A percentile compares a stretch with the other conserved stretches of the same genome.
Conservation (phyloP, 92 coral and sea anemone genomes). For the Bergia sp. region DNA sequence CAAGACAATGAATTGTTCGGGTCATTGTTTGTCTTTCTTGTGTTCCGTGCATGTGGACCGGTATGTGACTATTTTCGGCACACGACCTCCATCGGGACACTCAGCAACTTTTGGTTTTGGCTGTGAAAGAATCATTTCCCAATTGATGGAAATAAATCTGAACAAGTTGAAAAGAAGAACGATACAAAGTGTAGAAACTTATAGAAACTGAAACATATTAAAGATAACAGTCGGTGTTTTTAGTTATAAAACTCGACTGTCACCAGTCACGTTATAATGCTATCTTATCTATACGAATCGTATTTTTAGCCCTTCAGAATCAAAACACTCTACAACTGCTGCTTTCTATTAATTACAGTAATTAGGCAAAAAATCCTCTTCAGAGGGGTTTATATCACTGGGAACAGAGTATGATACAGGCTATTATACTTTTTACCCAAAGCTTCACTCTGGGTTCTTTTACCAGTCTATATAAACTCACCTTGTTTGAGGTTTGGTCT, state of each 20-base stretch:
- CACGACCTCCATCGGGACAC: neutral
- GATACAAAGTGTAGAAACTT: neutral
- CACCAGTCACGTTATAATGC: neutral
- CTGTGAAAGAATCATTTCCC: neutral
- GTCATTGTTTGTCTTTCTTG: neutral
- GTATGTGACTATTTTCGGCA: neutral
- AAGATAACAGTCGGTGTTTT: neutral
- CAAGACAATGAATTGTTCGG: no score
- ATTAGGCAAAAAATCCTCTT: neutral
- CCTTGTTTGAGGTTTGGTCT: constrained; percentile 28
- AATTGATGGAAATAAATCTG: neutral
- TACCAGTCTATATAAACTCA: neutral
- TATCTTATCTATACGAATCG: no score
- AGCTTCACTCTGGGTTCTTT: neutral
- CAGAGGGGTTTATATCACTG: neutral
- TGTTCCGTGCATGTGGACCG: no score
- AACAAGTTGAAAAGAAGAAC: neutral
- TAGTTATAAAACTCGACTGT: neutral
- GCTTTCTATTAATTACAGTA: no score
- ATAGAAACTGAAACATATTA: neutral
- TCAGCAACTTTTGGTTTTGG: neutral
- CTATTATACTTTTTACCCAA: neutral
- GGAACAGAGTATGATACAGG: no score
- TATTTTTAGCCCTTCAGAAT: no score
- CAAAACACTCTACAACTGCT: no score